Percentiles rank a stretch among this genome's conserved stretches.
Evolutionary conservation across 2,888 invertebrate genomes (phyloP).

Genomic region (Eristalis tenax): DNA sequence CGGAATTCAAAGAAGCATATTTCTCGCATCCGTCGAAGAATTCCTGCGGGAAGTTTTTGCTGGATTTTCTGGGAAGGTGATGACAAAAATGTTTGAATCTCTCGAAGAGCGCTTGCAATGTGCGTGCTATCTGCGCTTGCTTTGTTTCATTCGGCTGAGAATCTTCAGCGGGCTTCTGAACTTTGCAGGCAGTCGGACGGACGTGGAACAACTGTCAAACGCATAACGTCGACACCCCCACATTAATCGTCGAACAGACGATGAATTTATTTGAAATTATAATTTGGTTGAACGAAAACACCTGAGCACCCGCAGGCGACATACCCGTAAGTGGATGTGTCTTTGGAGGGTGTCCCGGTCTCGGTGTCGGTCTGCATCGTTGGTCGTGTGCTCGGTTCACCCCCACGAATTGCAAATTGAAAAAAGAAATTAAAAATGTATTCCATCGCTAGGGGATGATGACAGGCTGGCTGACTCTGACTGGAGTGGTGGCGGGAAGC

Average conservation of each 20-base stretch:
- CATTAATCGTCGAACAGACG: slow-evolving; percentile 66
- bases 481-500: slow-evolving; percentile 27
- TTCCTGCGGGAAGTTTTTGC: slow-evolving; percentile 39
- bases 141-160: not conserved
- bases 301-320: slow-evolving; percentile 71
- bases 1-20: slow-evolving; percentile 66
- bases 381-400: slow-evolving; percentile 46
- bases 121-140: not conserved
- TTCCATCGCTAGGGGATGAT: slow-evolving; percentile 64
- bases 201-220: slow-evolving; percentile 57
- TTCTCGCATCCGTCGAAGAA: slow-evolving; percentile 66
- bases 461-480: slow-evolving; percentile 24
- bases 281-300: slow-evolving; percentile 64
- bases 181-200: not conserved
- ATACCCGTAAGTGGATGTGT: slow-evolving; percentile 47
- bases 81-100: slow-evolving; percentile 49
- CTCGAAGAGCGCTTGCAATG: slow-evolving; percentile 18
- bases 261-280: slow-evolving; percentile 72
- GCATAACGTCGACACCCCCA: slow-evolving; percentile 57
- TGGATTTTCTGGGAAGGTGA: slow-evolving; percentile 59
- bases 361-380: too few relatives aligned
- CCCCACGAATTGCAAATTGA: slow-evolving; percentile 66
- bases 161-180: slow-evolving; percentile 30
- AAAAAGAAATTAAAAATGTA: slow-evolving; percentile 72
- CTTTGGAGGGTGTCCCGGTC: slow-evolving; percentile 44